phyloP scores from a whole-genome alignment of 1,140 invertebrate genomes.

The Pseudomyrmex dendroicus region DNA sequence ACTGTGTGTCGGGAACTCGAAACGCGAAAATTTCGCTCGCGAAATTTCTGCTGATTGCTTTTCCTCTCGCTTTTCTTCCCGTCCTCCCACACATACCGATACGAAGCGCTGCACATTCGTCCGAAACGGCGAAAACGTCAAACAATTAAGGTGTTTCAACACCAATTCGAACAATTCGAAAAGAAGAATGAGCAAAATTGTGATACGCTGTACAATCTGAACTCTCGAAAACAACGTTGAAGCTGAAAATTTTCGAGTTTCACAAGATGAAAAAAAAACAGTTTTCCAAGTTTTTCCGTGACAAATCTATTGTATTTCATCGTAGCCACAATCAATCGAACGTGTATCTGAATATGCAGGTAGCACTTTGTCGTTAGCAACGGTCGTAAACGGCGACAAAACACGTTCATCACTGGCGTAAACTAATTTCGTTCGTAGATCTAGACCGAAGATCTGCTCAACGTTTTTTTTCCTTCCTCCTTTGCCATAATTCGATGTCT shows the following conservation, averaged over 20 bases:
- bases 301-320: not conserved
- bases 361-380: not conserved
- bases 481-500: conserved; percentile 49
- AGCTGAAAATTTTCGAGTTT: not conserved
- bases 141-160: conserved; percentile 51
- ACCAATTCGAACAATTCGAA: conserved; percentile 32
- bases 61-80: conserved; percentile 31
- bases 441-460: conserved; percentile 46
- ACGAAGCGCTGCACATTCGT: conserved; percentile 21
- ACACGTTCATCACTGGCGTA: conserved; percentile 54
- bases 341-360: conserved; percentile 25
- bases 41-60: conserved; percentile 71
- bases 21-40: conserved; percentile 54
- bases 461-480: conserved; percentile 31
- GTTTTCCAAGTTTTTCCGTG: no score
- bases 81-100: not conserved
- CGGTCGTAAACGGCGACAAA: conserved; percentile 15
- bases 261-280: not conserved
- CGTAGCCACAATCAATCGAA: conserved; percentile 1
- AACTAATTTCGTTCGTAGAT: conserved; percentile 59
- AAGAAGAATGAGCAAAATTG: conserved; percentile 52
- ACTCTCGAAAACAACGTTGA: not conserved
- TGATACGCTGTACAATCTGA: not conserved
- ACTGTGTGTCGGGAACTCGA: not conserved
- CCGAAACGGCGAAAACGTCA: conserved; percentile 12